Evolutionary conservation across 1,140 invertebrate species (phyloP).

Genomic region (Aleiodes sp.): DNA sequence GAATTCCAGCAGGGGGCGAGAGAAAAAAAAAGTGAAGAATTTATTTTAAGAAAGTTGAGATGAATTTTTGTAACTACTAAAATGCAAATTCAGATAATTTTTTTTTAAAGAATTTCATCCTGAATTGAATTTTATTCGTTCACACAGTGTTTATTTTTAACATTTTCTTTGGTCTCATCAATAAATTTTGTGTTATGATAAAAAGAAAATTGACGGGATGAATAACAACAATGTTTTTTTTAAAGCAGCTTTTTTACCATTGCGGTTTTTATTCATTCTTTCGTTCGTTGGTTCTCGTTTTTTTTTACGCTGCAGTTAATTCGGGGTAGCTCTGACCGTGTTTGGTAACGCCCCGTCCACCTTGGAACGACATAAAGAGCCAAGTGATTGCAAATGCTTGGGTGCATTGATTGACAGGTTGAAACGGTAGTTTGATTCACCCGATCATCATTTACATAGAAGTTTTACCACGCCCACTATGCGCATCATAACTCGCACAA

Average conservation of each 20-base stretch:
- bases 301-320: not conserved
- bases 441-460: constrained; percentile 37
- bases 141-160: too few species aligned
- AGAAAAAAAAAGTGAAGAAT: not conserved
- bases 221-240: too few species aligned
- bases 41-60: constrained; percentile 2
- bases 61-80: not conserved
- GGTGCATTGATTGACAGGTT: constrained; percentile 39
- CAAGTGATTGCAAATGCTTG: not conserved
- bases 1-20: not conserved
- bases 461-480: constrained; percentile 15
- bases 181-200: too few species aligned
- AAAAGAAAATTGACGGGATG: too few species aligned
- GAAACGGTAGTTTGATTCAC: constrained; percentile 39
- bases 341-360: constrained; percentile 19
- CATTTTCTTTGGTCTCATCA: too few species aligned
- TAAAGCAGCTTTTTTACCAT: too few species aligned
- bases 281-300: not conserved
- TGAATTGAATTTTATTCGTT: too few species aligned
- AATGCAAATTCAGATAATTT: not conserved
- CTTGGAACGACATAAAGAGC: constrained; percentile 8
- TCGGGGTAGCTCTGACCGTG: not conserved
- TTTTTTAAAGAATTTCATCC: not conserved
- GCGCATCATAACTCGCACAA: constrained; percentile 22
- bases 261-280: too few species aligned